These are phyloP conservation scores for Rhinatrema bivittatum DNA, from an alignment of 2,797 vertebrate species.

Conservation along the genomic window DNA sequence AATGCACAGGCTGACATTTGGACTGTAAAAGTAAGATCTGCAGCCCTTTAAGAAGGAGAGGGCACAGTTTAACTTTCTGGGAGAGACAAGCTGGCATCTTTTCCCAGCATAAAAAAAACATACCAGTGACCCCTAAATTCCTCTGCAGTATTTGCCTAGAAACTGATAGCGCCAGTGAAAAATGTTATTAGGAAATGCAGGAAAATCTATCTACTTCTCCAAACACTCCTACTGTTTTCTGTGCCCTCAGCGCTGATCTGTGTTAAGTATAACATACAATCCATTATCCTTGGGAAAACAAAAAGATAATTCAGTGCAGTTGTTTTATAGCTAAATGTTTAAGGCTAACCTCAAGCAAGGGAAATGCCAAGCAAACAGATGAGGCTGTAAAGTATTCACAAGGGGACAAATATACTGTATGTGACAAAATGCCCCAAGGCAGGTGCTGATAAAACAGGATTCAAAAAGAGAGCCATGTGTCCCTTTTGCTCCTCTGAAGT, in stretches of 20 bases:
- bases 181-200: slow-evolving; percentile 19
- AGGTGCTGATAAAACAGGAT: slow-evolving; percentile 21
- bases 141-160: slow-evolving; percentile 20
- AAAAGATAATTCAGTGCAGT: slow-evolving; percentile 33
- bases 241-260: slow-evolving; percentile 33
- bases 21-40: no score
- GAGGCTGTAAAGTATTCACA: neutral
- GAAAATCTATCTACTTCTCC: slow-evolving; percentile 32
- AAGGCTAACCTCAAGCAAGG: slow-evolving; percentile 12
- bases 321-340: slow-evolving; percentile 31
- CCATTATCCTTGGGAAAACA: slow-evolving; percentile 43
- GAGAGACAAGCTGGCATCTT: neutral
- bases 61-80: slow-evolving; percentile 21
- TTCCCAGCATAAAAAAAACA: slow-evolving; percentile 35
- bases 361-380: slow-evolving; percentile 12
- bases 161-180: slow-evolving; percentile 40
- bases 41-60: slow-evolving; percentile 21
- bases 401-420: neutral
- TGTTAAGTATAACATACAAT: slow-evolving; percentile 34
- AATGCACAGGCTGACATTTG: no score
- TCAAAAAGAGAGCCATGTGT: no score
- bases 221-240: slow-evolving; percentile 43
- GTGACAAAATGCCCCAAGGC: neutral
- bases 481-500: no score
- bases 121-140: slow-evolving; percentile 44